Evolutionary conservation across 2,113 vertebrate species (phyloP).

Genomic region (Coregonus clupeaformis): DNA sequence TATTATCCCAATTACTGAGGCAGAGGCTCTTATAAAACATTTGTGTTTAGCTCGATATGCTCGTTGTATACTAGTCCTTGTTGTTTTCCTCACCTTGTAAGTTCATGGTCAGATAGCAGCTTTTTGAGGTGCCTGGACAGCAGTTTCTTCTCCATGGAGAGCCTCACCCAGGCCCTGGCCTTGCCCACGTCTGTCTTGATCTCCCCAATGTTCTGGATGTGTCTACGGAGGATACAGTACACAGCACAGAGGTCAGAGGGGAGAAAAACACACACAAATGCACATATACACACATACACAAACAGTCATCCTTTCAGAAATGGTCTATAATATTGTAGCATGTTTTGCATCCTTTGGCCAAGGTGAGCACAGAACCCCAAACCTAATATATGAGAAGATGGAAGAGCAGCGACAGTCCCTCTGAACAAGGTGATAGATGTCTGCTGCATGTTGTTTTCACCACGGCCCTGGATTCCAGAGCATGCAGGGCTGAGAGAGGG

Average conservation of each 20-base stretch:
- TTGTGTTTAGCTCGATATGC: neutral
- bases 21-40: neutral
- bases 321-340: neutral
- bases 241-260: neutral
- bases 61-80: neutral
- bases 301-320: neutral
- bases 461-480: neutral
- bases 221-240: constrained; percentile 67
- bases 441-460: neutral
- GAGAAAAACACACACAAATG: neutral
- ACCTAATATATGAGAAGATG: no score
- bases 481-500: neutral
- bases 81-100: constrained; percentile 85
- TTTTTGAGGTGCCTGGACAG: constrained; percentile 96
- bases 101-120: constrained; percentile 93
- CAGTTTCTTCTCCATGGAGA: constrained; percentile 98
- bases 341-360: neutral
- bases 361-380: no score
- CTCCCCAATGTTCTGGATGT: constrained; percentile 97
- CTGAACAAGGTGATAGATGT: no score
- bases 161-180: constrained; percentile 95
- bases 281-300: neutral
- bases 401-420: no score
- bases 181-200: constrained; percentile 98
- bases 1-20: neutral